phyloP scores from a whole-genome alignment of 2,113 vertebrate species.

The Grantiella picta region DNA sequence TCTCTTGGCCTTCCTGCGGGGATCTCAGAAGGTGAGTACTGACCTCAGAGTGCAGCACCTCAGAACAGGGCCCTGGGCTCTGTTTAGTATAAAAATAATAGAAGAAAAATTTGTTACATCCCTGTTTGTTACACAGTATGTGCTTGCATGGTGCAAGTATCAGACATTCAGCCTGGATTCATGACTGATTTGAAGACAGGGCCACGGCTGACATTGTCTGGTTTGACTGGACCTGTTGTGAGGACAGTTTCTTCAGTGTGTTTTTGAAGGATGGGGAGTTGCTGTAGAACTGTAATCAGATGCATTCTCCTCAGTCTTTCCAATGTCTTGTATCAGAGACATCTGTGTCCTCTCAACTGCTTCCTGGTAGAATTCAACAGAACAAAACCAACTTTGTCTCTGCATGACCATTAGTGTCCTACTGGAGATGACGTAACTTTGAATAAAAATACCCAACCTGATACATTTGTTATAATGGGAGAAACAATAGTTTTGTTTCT shows the following conservation, averaged over 20 bases:
- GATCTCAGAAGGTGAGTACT: constrained; percentile 80
- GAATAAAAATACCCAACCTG: background rate
- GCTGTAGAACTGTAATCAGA: background rate
- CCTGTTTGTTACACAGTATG: background rate
- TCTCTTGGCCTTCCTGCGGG: constrained; percentile 84
- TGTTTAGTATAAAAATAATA: background rate
- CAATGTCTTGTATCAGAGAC: background rate
- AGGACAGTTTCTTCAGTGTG: background rate
- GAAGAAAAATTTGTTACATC: background rate
- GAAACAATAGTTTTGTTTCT: background rate
- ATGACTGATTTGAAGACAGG: background rate
- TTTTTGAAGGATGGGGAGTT: background rate
- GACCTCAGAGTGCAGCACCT: background rate
- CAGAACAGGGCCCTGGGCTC: background rate
- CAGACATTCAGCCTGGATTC: background rate
- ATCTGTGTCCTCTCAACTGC: background rate
- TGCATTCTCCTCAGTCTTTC: background rate
- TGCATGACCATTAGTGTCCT: background rate
- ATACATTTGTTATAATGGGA: background rate
- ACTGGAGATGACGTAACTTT: background rate
- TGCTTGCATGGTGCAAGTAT: background rate
- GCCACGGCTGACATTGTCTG: background rate
- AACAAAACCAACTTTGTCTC: background rate
- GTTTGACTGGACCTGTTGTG: background rate
- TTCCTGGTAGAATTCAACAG: background rate